These are phyloP conservation scores for Chironomus striatipennis DNA, from an alignment of 1,140 invertebrate species.

Conservation along the genomic window DNA sequence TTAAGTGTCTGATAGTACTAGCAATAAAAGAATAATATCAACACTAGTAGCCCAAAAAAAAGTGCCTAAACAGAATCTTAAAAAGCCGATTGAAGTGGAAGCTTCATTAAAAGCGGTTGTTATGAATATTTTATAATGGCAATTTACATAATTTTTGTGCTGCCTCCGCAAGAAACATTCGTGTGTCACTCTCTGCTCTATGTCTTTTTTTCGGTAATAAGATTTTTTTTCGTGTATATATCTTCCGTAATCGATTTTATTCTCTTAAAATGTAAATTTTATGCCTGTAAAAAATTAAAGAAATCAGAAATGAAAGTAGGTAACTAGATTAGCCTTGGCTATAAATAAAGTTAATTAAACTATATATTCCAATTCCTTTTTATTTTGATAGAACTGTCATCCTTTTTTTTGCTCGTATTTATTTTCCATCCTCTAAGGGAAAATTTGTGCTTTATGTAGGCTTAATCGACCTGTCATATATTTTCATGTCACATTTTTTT, in stretches of 20 bases:
- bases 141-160: background rate
- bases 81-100: background rate
- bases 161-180: background rate
- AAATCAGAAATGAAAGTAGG: background rate
- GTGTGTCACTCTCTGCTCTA: background rate
- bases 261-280: background rate
- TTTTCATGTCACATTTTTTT: no score
- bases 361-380: background rate
- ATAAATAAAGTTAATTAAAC: background rate
- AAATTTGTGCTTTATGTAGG: background rate
- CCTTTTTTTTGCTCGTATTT: background rate
- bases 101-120: background rate
- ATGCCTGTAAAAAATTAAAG: no score
- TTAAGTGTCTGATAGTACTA: background rate
- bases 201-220: no score
- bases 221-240: no score
- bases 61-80: background rate
- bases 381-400: background rate
- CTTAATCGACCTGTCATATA: background rate
- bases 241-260: background rate
- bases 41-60: background rate
- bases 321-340: background rate
- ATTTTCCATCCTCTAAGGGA: background rate
- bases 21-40: background rate
- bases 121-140: background rate